A percentile compares a stretch with the other conserved stretches of the same genome.
Conservation (phyloP, 2,113 vertebrate species). For the Bungarus multicinctus region DNA sequence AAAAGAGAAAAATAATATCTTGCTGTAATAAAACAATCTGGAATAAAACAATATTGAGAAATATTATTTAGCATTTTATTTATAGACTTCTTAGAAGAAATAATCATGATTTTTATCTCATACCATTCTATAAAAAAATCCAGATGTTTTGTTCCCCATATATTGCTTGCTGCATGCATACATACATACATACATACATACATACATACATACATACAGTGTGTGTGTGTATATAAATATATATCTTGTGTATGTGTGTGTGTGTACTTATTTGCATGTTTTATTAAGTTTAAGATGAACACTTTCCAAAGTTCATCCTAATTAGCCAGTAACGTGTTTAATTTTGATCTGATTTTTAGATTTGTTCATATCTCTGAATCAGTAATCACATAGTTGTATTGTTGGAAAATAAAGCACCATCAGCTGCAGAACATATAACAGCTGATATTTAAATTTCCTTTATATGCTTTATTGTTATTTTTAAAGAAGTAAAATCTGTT, state of each 20-base stretch:
- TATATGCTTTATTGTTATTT: conserved; percentile 26
- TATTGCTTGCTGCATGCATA: too few relatives aligned
- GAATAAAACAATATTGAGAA: not conserved
- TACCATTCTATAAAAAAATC: conserved; percentile 32
- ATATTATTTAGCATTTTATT: conserved; percentile 62
- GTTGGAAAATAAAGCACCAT: conserved; percentile 19
- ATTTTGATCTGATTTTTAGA: conserved; percentile 26
- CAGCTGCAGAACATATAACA: conserved; percentile 10
- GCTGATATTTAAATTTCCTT: conserved; percentile 26
- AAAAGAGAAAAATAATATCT: not conserved
- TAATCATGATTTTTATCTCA: conserved; percentile 64
- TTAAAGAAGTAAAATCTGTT: not conserved
- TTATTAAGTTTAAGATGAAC: conserved; percentile 20
- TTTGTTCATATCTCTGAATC: conserved; percentile 3
- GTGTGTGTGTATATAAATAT: too few relatives aligned
- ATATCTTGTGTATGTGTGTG: too few relatives aligned
- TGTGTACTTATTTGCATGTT: not conserved
- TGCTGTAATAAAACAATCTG: not conserved
- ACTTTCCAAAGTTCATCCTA: conserved; percentile 23
- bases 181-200: too few relatives aligned
- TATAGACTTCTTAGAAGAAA: conserved; percentile 62
- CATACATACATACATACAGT: too few relatives aligned
- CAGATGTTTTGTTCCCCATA: not conserved
- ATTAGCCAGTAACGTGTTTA: conserved; percentile 12
- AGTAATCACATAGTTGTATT: conserved; percentile 15